Evolutionary conservation across 2,113 vertebrate species (phyloP).

Genomic region (Dromas ardeola): DNA sequence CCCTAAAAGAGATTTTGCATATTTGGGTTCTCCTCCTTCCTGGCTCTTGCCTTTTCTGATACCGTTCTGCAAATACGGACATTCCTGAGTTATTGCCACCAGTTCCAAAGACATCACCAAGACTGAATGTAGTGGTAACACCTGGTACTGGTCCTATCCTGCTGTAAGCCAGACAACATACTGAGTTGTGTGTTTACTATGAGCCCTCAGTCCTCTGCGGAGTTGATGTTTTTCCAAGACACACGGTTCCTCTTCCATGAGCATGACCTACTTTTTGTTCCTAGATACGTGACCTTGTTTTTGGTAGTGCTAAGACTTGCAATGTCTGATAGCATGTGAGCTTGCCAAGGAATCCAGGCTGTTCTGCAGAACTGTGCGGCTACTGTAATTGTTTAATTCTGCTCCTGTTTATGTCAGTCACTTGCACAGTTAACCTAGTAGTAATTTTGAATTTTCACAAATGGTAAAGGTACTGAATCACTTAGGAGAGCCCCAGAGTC

Average conservation of each 20-base stretch:
- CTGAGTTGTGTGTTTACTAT: not conserved
- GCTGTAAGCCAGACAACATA: not conserved
- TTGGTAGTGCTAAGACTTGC: not conserved
- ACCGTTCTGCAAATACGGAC: not conserved
- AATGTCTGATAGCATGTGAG: not conserved
- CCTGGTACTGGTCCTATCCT: not conserved
- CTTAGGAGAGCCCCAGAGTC: not conserved
- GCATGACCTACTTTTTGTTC: constrained; percentile 21
- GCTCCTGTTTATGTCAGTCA: not conserved
- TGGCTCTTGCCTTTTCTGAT: not conserved
- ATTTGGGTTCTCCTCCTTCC: not conserved
- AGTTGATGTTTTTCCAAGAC: not conserved
- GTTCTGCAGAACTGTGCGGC: not conserved
- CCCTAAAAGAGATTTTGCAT: not conserved
- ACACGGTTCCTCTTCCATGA: not conserved
- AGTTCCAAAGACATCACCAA: not conserved
- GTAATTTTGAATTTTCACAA: not conserved
- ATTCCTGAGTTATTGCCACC: not conserved
- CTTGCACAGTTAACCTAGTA: not conserved
- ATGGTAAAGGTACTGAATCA: not conserved
- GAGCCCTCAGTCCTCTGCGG: not conserved
- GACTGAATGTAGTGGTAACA: not conserved
- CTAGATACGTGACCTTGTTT: not conserved
- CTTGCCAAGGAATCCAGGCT: not conserved
- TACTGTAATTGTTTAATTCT: not conserved